Conservation (phyloP, 2,888 invertebrate genomes). For the Carterocephalus palaemon region DNA sequence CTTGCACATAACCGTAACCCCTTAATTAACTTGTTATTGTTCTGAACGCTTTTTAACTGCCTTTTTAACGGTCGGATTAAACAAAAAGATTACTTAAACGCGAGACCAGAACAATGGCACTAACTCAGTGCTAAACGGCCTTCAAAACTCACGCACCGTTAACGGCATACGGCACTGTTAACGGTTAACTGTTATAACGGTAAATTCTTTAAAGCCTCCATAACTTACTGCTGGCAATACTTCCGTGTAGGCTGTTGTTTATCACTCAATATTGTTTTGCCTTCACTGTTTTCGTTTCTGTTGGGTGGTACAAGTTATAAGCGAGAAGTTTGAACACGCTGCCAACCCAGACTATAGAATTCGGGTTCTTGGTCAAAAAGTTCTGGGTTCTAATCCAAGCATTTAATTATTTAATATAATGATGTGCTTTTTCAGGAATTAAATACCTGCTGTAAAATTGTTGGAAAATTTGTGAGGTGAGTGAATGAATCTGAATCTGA, state of each 20-base stretch:
- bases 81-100: constrained; percentile 17
- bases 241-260: constrained; percentile 26
- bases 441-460: too few relatives aligned
- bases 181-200: constrained; percentile 20
- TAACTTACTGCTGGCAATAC: constrained; percentile 17
- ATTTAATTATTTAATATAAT: too few relatives aligned
- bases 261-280: constrained; percentile 31
- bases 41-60: constrained; percentile 13
- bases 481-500: too few relatives aligned
- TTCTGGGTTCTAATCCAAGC: too few relatives aligned
- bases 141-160: constrained; percentile 15
- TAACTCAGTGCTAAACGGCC: constrained; percentile 11
- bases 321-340: too few relatives aligned
- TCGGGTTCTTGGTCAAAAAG: too few relatives aligned
- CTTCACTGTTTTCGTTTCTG: constrained; percentile 20
- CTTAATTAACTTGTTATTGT: constrained; percentile 1
- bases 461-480: too few relatives aligned
- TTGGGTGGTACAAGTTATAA: constrained; percentile 16
- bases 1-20: background rate
- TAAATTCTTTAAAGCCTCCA: constrained; percentile 23
- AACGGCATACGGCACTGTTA: too few relatives aligned
- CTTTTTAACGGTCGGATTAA: constrained; percentile 17
- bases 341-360: too few relatives aligned
- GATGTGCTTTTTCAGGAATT: too few relatives aligned
- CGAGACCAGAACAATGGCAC: constrained; percentile 9